phyloP scores from a whole-genome alignment of 2,113 vertebrate genomes.

The Colaptes auratus region DNA sequence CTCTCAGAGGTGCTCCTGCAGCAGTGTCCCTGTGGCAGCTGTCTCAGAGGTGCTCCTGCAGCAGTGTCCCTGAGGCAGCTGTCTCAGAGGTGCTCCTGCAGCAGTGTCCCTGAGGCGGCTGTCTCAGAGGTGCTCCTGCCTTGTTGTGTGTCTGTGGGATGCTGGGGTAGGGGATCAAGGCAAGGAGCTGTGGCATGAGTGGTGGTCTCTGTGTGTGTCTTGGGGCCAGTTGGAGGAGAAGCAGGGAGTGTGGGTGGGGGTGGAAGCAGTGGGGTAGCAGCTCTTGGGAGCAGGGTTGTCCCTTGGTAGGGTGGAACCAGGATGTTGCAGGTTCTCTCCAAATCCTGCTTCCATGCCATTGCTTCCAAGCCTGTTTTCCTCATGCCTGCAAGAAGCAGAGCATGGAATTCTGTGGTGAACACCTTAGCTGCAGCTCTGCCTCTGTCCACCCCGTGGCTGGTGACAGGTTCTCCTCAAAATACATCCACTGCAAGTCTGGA shows the following conservation, averaged over 20 bases:
- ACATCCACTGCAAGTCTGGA: neutral
- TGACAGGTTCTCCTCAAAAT: neutral
- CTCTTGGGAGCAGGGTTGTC: neutral
- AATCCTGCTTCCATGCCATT: neutral
- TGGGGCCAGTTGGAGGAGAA: neutral
- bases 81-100: neutral
- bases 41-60: neutral
- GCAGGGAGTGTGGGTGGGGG: neutral
- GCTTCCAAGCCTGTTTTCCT: neutral
- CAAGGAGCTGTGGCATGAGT: neutral
- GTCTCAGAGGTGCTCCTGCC: neutral
- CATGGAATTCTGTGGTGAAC: neutral
- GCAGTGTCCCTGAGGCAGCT: too few species aligned
- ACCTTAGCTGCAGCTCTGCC: neutral
- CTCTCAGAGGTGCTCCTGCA: neutral
- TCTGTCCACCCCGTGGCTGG: neutral
- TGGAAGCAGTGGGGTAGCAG: neutral
- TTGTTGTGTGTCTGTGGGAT: neutral
- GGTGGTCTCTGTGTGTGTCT: fast-evolving
- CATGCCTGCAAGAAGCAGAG: neutral
- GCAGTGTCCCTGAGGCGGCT: neutral
- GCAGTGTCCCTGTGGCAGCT: neutral
- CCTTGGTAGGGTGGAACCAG: neutral
- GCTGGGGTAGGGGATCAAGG: neutral
- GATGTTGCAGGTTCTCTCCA: neutral